Conservation (phyloP, 64 coral and sea anemone species). For the Cladopsammia gracilis region DNA sequence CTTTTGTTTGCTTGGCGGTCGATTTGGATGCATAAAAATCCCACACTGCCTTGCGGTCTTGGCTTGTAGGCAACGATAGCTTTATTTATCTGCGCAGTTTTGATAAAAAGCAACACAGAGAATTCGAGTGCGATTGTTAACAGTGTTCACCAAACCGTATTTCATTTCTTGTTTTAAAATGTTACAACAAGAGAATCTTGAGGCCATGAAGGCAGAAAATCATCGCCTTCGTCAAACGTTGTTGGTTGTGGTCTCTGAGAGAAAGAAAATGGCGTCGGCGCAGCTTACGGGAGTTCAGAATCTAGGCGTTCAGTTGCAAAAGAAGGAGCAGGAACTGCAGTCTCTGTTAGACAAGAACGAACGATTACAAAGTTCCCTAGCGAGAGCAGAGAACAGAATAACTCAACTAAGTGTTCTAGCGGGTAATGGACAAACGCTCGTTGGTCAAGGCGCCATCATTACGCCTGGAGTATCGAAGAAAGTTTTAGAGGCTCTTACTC, state of each 20-base stretch:
- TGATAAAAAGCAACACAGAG: no score
- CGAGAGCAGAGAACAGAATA: slow-evolving; percentile 92
- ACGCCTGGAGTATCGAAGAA: slow-evolving; percentile 92
- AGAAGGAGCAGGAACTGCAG: slow-evolving; percentile 65
- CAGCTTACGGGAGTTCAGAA: slow-evolving; percentile 77
- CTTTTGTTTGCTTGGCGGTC: no score
- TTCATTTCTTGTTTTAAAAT: neutral
- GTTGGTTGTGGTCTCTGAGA: slow-evolving; percentile 14
- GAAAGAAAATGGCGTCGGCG: slow-evolving; percentile 44
- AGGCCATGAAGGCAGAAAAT: neutral
- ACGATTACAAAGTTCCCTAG: slow-evolving; percentile 66
- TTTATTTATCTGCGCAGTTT: no score
- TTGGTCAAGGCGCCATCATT: slow-evolving; percentile 66
- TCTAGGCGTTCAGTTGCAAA: slow-evolving; percentile 74
- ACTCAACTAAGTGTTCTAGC: slow-evolving; percentile 70
- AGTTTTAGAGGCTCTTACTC: slow-evolving; percentile 79
- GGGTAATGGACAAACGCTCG: neutral
- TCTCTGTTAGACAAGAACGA: slow-evolving; percentile 52
- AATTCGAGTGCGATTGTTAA: no score
- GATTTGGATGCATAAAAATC: no score
- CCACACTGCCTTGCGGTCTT: no score
- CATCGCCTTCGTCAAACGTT: slow-evolving; percentile 5
- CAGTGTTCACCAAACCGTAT: neutral
- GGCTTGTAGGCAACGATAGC: no score
- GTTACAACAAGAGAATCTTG: neutral